phyloP scores from a whole-genome alignment of 2,797 vertebrate genomes.

The Microcaecilia unicolor region DNA sequence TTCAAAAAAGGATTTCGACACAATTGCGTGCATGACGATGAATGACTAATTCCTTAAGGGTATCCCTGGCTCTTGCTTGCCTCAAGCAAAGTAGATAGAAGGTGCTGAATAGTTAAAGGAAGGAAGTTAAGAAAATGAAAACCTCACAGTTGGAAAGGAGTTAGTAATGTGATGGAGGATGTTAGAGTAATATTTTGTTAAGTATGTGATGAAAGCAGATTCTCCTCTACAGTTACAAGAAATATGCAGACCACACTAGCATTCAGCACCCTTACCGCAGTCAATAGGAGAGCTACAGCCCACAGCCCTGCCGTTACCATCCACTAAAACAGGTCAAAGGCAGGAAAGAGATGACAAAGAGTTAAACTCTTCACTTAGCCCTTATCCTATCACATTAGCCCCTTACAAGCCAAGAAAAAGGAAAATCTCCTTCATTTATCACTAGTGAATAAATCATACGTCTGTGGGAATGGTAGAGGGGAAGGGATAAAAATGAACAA shows the following conservation, averaged over 20 bases:
- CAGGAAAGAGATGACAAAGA: slow-evolving; percentile 10
- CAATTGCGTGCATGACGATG: too few species aligned
- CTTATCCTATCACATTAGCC: too few species aligned
- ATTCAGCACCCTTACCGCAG: slow-evolving; percentile 54
- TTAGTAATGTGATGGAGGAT: slow-evolving; percentile 27
- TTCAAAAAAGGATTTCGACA: too few species aligned
- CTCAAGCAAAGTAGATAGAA: neutral
- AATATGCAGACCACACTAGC: neutral
- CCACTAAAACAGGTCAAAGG: slow-evolving; percentile 52
- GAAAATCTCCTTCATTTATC: neutral
- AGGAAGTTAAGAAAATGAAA: neutral
- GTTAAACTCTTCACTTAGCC: neutral
- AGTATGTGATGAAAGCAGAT: slow-evolving; percentile 8
- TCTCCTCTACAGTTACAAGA: neutral
- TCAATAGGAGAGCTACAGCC: slow-evolving; percentile 65
- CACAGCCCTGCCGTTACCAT: slow-evolving; percentile 48
- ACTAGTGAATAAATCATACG: neutral
- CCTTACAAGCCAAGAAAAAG: too few species aligned
- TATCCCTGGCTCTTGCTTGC: neutral
- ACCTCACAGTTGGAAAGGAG: neutral
- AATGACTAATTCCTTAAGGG: neutral
- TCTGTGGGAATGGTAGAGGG: too few species aligned
- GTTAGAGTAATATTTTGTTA: neutral
- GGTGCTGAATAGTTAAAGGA: neutral
- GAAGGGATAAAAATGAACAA: too few species aligned